These are phyloP conservation scores for Limnephilus rhombicus DNA, from an alignment of 2,888 invertebrate species.

Conservation along the genomic window DNA sequence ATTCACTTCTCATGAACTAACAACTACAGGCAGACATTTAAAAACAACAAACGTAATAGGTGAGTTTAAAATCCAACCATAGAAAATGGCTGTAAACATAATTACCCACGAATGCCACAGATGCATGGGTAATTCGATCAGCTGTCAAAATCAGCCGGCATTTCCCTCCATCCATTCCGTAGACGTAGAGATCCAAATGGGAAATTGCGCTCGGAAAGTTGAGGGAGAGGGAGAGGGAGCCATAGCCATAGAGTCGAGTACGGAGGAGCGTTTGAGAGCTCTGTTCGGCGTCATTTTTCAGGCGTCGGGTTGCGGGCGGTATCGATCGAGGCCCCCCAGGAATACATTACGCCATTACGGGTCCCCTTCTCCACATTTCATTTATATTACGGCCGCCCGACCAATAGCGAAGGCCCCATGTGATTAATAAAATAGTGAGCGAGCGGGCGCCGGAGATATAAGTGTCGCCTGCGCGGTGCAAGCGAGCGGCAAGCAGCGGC, in stretches of 20 bases:
- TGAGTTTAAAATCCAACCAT: not conserved
- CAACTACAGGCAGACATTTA: not conserved
- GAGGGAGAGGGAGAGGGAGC: not conserved
- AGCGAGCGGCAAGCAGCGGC: not conserved
- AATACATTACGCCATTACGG: slow-evolving; percentile 63
- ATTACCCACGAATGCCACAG: not conserved
- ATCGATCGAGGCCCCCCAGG: slow-evolving; percentile 59
- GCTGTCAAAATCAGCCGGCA: slow-evolving; percentile 49
- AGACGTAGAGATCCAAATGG: not conserved
- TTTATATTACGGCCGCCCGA: slow-evolving; percentile 66
- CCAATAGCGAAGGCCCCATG: slow-evolving; percentile 65
- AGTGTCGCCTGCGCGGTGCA: slow-evolving; percentile 49
- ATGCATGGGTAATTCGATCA: not conserved
- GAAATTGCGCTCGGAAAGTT: not conserved
- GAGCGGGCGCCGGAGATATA: slow-evolving; percentile 55
- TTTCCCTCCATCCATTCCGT: slow-evolving; percentile 11
- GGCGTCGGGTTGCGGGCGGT: slow-evolving; percentile 55
- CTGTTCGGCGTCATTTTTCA: slow-evolving; percentile 21
- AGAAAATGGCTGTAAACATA: not conserved
- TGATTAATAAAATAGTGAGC: slow-evolving; percentile 66
- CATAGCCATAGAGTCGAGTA: not conserved
- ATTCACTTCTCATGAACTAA: no score
- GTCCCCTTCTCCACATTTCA: slow-evolving; percentile 65
- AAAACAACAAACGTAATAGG: not conserved
- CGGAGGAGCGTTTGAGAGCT: not conserved